Conservation (phyloP, 2,888 invertebrate genomes). For the Clusia tigrina region DNA sequence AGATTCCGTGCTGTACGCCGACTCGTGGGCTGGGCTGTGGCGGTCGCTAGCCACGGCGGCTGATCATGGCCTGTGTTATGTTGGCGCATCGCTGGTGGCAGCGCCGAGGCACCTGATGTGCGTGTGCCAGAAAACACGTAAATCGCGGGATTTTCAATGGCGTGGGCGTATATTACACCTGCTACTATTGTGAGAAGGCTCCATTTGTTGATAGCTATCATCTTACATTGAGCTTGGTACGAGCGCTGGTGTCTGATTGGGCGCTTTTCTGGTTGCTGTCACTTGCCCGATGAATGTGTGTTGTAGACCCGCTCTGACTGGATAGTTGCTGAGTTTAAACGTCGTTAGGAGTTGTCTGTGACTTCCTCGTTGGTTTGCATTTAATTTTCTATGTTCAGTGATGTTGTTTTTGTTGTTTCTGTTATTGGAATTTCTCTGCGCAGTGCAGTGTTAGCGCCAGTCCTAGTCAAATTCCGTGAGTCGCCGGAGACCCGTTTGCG, state of each 20-base stretch:
- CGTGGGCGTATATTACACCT: conserved; percentile 50
- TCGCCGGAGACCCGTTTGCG: conserved; percentile 38
- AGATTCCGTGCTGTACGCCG: conserved; percentile 58
- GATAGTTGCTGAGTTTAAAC: background rate
- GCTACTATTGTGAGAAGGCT: conserved; percentile 54
- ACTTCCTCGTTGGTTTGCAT: conserved; percentile 20
- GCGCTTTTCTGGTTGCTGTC: background rate
- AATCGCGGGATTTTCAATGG: conserved; percentile 48
- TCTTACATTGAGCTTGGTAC: conserved; percentile 59
- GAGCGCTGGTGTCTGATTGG: background rate
- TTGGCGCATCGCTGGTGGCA: conserved; percentile 29
- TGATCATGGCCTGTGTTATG: conserved; percentile 39
- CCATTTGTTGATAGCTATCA: conserved; percentile 63
- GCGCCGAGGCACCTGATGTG: conserved; percentile 18
- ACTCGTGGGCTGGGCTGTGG: conserved; percentile 22
- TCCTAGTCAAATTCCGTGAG: conserved; percentile 38
- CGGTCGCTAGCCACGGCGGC: conserved; percentile 47
- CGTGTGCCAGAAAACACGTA: conserved; percentile 22
- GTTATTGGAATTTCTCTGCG: background rate
- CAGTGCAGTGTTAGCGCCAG: background rate
- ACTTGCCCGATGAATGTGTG: conserved; percentile 4
- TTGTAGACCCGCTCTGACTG: conserved; percentile 23
- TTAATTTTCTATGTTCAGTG: conserved; percentile 44
- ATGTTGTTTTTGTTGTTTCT: conserved; percentile 30
- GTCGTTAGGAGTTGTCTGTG: background rate